Base-by-base conservation (phyloP, 23 tunicate genomes). In the Clavelina lepadiformis region DNA sequence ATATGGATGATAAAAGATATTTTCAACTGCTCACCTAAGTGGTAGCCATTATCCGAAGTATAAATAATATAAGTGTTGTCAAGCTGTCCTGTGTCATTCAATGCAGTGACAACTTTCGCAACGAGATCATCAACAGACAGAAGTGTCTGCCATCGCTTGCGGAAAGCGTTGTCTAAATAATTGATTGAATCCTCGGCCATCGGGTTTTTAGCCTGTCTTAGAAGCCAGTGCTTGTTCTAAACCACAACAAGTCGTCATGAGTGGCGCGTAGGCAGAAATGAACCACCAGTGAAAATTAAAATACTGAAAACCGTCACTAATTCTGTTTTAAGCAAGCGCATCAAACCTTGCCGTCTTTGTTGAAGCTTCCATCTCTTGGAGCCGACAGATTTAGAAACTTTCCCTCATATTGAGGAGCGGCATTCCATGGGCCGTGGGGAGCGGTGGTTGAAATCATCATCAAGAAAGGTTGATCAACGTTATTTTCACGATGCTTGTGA, bases 361-460 rank as follows among this genome's bases (percentile, higher is more conserved):
- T 89, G 55, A 46, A 89, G 71, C 74, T 81, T 46, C 54, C 56
- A 19, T 59, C 63, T 6, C 73, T 57, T 0, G 98, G 98, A 11
- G 98, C 98, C 13, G 78, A 67, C 1, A 20, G 18, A 51, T 85
- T 76, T 6, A 23, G 52, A 44, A 28, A 93, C 3, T 32, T 29
- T 0, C 74, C 20, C 13, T 51, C 36, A 61, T 86, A 78, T 50
- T 85, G 79, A 1, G 98, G 98, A 32, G 92, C 94, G 19, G 77
- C 49, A 34, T 78, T 46, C 98, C 98, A 93, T 0, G 98, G 98
- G 60, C 82, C 68, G 55, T 93, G 98, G 0, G 94, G 94, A 35
- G 98, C 98, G 4, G 98, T 94, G 30, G 98, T 83, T 5, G 98
- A 83, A 19, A 93, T 60, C 93, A 93, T 93, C 83, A 93, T 68